These are phyloP conservation scores for Girardinichthys multiradiatus DNA, from an alignment of 2,113 vertebrate species.

Conservation along the genomic window DNA sequence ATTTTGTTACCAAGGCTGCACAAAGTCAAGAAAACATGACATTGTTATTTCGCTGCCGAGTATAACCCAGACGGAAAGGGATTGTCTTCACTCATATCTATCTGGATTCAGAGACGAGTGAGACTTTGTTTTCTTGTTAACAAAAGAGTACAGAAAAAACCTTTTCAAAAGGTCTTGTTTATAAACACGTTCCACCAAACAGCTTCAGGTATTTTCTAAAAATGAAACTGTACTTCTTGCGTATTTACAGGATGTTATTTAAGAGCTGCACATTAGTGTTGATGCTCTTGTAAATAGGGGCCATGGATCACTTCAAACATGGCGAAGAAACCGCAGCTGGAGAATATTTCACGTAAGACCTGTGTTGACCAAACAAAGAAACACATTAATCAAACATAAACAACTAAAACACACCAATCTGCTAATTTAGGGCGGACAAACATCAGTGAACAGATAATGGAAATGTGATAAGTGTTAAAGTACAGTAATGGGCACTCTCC, in stretches of 20 bases:
- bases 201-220: slow-evolving; percentile 17
- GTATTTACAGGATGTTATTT: slow-evolving; percentile 42
- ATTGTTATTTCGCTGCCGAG: too few relatives aligned
- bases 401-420: not conserved
- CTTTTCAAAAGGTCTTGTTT: too few relatives aligned
- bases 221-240: too few relatives aligned
- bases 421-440: slow-evolving; percentile 10
- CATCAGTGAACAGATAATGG: not conserved
- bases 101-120: too few relatives aligned
- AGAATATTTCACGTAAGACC: slow-evolving; percentile 16
- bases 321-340: slow-evolving; percentile 7
- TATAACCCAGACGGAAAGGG: too few relatives aligned
- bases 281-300: slow-evolving; percentile 32
- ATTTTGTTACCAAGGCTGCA: too few relatives aligned
- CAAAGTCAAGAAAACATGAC: too few relatives aligned
- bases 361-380: slow-evolving; percentile 24
- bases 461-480: slow-evolving; percentile 16
- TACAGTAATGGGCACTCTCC: slow-evolving; percentile 29
- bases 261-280: slow-evolving; percentile 39
- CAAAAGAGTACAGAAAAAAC: too few relatives aligned
- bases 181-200: too few relatives aligned
- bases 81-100: too few relatives aligned
- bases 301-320: slow-evolving; percentile 18
- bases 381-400: slow-evolving; percentile 9
- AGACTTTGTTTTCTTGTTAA: too few relatives aligned